Evolutionary conservation across 2,888 invertebrate species (phyloP), one percentile per base, ranked within the genome.

Genomic region (Antheraea yamamai): DNA sequence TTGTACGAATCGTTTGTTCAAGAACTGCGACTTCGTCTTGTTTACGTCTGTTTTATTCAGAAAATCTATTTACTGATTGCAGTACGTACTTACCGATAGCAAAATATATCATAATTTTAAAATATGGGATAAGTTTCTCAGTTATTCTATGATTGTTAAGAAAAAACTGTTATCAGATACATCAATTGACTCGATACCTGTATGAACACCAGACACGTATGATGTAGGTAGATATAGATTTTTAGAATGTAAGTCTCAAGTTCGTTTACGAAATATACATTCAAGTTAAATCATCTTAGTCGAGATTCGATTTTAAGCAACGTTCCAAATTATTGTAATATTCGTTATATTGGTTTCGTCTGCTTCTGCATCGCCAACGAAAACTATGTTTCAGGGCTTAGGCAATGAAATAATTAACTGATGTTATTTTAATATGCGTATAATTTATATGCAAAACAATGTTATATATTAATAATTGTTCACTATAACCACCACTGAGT

Each of bases 11-110:
- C 84, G 97, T 97, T 91, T 98, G 98, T 93, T 98, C 98, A 88
- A 98, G 95, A 79, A 97, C 96, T 83, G 98, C 97, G 84, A 98
- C 98, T 95, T 98, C 98, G 92, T 98, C 98, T 94, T 98, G 98
- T 92, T 98, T 98, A 85, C 98, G 96, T 93, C 98, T 98, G 95
- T 14, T 30, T 16, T 66, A 66, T 66, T 66, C 4, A 61, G n/a
- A 66, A 66, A 26, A 66, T 16, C 18, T 55, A 52, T 73, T 30
- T 58, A 30, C 26, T 55, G 18, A 16, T 55, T 55, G 6, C 20
- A 55, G 20, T 6, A 55, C 4, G 20, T 20, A 55, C 55, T 55
- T 55, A 20, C 4, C 18, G 18, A 20, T 18, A 55, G 0, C 20
- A 55, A 20, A 55, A 55, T 18, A 7, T 7, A 20, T 55, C 20